A percentile compares a stretch with the other conserved stretches of the same genome.
These are phyloP conservation scores for Cepphus grylle DNA, from an alignment of 2,113 vertebrate species.

Conservation along the genomic window DNA sequence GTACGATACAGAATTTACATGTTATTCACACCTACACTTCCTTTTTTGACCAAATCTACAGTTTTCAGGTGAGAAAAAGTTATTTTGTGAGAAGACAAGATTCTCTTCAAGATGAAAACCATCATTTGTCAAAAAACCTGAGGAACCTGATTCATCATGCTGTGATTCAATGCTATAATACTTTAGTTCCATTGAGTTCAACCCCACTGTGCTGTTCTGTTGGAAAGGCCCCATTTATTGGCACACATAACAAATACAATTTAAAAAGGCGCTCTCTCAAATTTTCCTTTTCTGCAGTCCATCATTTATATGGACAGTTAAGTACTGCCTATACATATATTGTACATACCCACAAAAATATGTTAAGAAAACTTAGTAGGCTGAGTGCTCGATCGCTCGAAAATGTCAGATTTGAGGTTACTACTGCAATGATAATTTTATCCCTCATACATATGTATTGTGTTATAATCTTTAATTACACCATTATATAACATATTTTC, in stretches of 20 bases:
- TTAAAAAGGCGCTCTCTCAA: neutral
- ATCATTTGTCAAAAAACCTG: neutral
- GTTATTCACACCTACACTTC: neutral
- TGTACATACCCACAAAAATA: neutral
- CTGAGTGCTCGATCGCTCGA: neutral
- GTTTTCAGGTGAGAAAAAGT: neutral
- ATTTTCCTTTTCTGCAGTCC: neutral
- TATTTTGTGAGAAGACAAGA: neutral
- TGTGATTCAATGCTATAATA: neutral
- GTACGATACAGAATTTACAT: neutral
- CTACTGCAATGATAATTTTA: neutral
- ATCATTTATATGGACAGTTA: neutral
- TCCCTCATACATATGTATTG: neutral
- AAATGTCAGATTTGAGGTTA: neutral
- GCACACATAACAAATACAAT: neutral
- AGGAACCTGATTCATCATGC: neutral
- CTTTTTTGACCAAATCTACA: neutral
- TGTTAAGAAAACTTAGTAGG: neutral
- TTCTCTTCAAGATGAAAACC: neutral
- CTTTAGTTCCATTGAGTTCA: neutral
- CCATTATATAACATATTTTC: neutral
- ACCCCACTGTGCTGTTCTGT: neutral
- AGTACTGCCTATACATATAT: neutral
- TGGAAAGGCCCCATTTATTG: neutral
- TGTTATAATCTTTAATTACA: constrained; percentile 22